Base-by-base conservation (phyloP, 2,797 vertebrate genomes). In the Aplochiton taeniatus region DNA sequence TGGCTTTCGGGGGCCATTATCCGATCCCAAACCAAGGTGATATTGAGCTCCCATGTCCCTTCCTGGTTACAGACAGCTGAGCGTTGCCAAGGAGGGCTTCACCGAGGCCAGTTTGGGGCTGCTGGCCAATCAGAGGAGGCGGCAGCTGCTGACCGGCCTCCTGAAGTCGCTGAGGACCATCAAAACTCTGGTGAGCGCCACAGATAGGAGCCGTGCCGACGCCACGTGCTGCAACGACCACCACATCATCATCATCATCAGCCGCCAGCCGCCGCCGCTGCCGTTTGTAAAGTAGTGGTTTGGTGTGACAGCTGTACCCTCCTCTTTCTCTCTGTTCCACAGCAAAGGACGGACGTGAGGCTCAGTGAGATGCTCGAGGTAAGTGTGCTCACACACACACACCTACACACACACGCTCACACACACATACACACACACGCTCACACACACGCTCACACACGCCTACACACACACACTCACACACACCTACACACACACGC, bases 311-410 rank as follows among this genome's bases (percentile, higher is more conserved):
- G 49, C 8, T 11, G 69, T 69, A 6, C 18, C 80, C 11, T 10
- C 18, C 47, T 67, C 16, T 57, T 56, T 11, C 63, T 76, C 47
- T 69, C 62, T 12, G 10, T 49, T 65, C 84, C 68, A 47, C 85
- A 99, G 98, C 98, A 99, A 99, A 95, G 97, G 86, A 99, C 98
- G 48, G 98, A 99, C 79, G 96, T 98, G 4, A 90, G 97, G 65
- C 93, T 99, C 84, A 98, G 96, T 72, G 98, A 99, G 88, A 98
- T 99, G 96, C 90, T 99, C 12, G 98, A 99, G 96, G 98, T 99
- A 91, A 89, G 55, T 20, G 57, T 57, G 52, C 60, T 57, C 58
- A 53, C 66, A 48, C n/a, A 44, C 49, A 13, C 20, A 6, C 61
- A 43, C 31, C 4, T n/a, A 63, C 49, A 8, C 31, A 53, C 46